Conservation (phyloP, 2,888 invertebrate species). For the Cheilosia grossa region DNA sequence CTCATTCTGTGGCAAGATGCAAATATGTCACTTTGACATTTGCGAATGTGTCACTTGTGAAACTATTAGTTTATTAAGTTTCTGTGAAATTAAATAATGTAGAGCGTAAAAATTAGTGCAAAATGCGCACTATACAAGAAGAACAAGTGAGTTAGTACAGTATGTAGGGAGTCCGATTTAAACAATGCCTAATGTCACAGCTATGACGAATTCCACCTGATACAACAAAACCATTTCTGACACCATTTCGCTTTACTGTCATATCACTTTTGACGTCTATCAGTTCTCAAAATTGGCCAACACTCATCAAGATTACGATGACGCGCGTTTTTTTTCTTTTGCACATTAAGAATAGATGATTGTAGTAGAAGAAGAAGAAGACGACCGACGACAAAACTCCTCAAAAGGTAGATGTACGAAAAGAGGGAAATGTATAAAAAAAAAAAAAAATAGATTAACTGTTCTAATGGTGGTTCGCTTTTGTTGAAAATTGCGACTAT, state of each 20-base stretch:
- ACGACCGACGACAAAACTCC: not conserved
- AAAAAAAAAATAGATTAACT: conserved; percentile 33
- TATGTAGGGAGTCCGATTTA: too few relatives aligned
- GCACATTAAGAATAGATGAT: conserved; percentile 1
- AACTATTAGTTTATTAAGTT: too few relatives aligned
- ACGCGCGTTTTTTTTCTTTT: conserved; percentile 2
- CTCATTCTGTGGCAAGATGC: too few relatives aligned
- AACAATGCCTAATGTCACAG: too few relatives aligned
- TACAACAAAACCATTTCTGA: not conserved
- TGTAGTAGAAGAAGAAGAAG: conserved; percentile 1
- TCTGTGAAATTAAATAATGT: too few relatives aligned
- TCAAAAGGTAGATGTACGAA: conserved; percentile 17
- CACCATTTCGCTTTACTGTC: not conserved
- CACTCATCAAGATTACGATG: conserved; percentile 27
- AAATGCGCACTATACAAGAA: too few relatives aligned
- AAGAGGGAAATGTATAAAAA: not conserved
- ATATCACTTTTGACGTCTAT: not conserved
- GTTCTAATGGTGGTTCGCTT: conserved; percentile 35
- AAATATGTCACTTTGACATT: too few relatives aligned
- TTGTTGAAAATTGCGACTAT: conserved; percentile 41
- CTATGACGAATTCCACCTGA: not conserved
- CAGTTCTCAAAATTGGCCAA: conserved; percentile 16
- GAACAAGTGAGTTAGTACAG: too few relatives aligned
- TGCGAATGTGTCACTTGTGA: too few relatives aligned
- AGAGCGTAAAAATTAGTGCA: too few relatives aligned